Percentiles rank a stretch among this genome's conserved stretches.
phyloP scores from a whole-genome alignment of 23 tunicate genomes.

The Ascidia mentula region DNA sequence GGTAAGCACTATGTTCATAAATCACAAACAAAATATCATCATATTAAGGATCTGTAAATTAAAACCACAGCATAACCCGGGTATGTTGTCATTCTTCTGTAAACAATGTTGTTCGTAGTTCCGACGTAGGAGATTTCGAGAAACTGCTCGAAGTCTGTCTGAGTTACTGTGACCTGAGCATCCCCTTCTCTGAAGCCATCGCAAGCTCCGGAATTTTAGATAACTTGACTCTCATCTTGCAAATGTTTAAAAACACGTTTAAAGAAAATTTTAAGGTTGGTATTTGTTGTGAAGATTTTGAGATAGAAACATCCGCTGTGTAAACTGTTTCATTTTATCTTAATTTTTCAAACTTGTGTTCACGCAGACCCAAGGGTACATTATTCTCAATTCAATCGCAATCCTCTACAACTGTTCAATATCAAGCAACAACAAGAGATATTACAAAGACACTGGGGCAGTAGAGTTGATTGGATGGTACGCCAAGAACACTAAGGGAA shows the following conservation, averaged over 20 bases:
- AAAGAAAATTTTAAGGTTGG: neutral
- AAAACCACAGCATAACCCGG: too few species aligned
- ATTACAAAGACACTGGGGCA: constrained; percentile 8
- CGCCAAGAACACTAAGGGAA: constrained; percentile 1
- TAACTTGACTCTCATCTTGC: neutral
- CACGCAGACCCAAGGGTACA: neutral
- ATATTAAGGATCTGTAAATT: too few species aligned
- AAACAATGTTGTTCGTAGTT: too few species aligned
- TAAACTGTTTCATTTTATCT: too few species aligned
- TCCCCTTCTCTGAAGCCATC: neutral
- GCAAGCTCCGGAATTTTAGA: neutral
- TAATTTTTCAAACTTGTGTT: too few species aligned
- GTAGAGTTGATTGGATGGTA: neutral
- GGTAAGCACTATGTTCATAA: too few species aligned
- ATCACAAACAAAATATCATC: too few species aligned
- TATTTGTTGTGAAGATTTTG: too few species aligned
- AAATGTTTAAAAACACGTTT: neutral
- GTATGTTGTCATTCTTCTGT: too few species aligned
- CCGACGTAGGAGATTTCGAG: neutral
- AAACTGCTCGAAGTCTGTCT: neutral
- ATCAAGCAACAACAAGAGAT: constrained; percentile 2
- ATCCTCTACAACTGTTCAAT: constrained; percentile 21
- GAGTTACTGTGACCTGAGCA: neutral
- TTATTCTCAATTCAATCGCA: neutral
- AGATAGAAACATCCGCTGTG: too few species aligned